phyloP scores from a whole-genome alignment of 1,140 invertebrate species.

The Drosophila ogumai region DNA sequence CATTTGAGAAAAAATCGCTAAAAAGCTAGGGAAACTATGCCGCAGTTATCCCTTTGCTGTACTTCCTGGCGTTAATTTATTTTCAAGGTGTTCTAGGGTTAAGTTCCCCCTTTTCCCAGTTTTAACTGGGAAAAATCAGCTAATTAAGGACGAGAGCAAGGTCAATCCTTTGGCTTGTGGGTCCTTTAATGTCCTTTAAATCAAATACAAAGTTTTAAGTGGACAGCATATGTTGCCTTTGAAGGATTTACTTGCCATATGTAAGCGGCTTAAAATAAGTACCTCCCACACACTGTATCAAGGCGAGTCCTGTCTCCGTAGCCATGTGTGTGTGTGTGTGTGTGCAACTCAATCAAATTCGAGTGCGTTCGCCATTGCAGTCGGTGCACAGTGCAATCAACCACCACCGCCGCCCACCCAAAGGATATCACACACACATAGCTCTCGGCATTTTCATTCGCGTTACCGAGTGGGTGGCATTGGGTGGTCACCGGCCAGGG shows the following conservation, averaged over 20 bases:
- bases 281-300: neutral
- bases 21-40: neutral
- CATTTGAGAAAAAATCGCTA: neutral
- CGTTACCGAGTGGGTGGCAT: slow-evolving; percentile 17
- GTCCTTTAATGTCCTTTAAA: neutral
- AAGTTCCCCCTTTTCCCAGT: neutral
- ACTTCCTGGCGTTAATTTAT: neutral
- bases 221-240: neutral
- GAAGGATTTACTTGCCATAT: neutral
- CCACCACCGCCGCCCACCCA: slow-evolving; percentile 13
- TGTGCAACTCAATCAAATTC: slow-evolving; percentile 17
- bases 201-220: neutral
- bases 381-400: slow-evolving; percentile 25
- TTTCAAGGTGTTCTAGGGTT: neutral
- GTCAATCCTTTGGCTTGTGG: neutral
- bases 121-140: neutral
- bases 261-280: slow-evolving; percentile 11
- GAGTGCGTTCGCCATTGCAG: slow-evolving; percentile 45
- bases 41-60: neutral
- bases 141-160: neutral
- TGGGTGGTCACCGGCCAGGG: slow-evolving; percentile 22
- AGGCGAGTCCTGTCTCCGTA: neutral
- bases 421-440: slow-evolving; percentile 18
- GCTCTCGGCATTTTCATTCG: slow-evolving; percentile 36
- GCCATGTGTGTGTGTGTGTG: neutral